A percentile compares a stretch with the other conserved stretches of the same genome.
Evolutionary conservation across 2,113 vertebrate species (phyloP).

Genomic region (Lophochroa leadbeateri): DNA sequence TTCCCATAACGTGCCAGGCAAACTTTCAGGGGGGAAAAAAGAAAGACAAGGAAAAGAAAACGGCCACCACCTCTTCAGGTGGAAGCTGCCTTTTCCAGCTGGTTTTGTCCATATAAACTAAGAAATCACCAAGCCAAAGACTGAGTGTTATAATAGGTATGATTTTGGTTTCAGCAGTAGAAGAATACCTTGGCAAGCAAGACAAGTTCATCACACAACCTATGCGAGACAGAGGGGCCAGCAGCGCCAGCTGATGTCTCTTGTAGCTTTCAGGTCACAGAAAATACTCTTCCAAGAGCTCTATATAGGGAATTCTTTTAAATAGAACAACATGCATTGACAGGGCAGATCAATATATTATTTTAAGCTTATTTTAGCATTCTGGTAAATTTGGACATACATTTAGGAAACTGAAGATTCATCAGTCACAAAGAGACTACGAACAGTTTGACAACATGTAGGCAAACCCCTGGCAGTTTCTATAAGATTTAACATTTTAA

Average conservation of each 20-base stretch:
- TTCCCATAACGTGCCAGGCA: background rate
- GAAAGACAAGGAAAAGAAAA: background rate
- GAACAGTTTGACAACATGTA: background rate
- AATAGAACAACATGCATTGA: background rate
- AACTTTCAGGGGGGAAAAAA: too few relatives aligned
- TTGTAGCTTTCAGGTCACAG: background rate
- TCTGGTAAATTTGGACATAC: background rate
- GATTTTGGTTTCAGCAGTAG: background rate
- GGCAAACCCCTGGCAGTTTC: background rate
- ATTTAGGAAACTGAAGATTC: background rate
- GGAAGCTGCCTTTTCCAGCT: background rate
- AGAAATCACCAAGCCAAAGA: background rate
- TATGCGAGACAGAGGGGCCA: accelerated
- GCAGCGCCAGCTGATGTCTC: background rate
- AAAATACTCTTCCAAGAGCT: background rate
- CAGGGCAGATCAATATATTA: background rate
- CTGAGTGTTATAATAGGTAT: accelerated
- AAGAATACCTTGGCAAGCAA: background rate
- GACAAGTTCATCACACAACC: background rate
- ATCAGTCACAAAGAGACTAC: background rate
- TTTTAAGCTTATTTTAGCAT: background rate
- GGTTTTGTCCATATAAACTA: background rate
- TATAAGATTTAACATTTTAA: background rate
- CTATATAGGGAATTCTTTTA: background rate
- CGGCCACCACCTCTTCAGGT: background rate